Evolutionary conservation across 64 coral and sea anemone genomes (phyloP), one percentile per base, ranked within the genome.

Genomic region (Pachyseris speciosa): DNA sequence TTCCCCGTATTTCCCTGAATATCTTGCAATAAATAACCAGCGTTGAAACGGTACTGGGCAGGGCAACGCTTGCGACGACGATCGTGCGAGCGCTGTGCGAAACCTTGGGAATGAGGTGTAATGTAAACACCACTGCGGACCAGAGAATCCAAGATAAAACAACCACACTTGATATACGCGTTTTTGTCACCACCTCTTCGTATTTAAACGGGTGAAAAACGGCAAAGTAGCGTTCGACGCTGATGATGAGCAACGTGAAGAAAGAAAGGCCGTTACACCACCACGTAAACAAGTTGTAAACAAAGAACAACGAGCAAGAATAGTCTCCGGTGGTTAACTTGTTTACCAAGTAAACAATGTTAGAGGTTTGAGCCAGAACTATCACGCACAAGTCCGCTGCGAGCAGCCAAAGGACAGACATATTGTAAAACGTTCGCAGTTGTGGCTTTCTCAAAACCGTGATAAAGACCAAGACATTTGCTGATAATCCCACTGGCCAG

Each of bases 331-430:
- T 88, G 52, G 20, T 17, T 7, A 88, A 42, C 70, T 88, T 88
- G 85, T 73, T 88, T 57, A 73, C 85, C 31, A 74, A 58, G 85
- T 88, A 88, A 75, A 75, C 85, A 29, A 88, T 50, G 69, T 74
- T 74, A 37, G 85, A 37, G 37, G 85, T 70, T 30, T 88, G 69
- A 1, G 68, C 67, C 20, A 88, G 5, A 0, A 75, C 22, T 2
- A 52, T 73, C 7, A 75, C 85, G 24, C 71, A 15, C 4, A 88
- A 37, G 51, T 88, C 85, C 28, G 85, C 59, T 10, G 74, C 71
- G 4, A 73, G 36, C 1, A 88, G 51, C 11, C 49, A 88, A n/a
- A 88, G 45, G 0, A 88, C 85, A 6, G 85, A 88, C 2, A 70
- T 88, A n/a, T 88, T 88, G 34, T 88, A 88, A 2, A 88, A 49